These are phyloP conservation scores for Margarornis squamiger DNA, from an alignment of 2,797 vertebrate species.

Conservation along the genomic window DNA sequence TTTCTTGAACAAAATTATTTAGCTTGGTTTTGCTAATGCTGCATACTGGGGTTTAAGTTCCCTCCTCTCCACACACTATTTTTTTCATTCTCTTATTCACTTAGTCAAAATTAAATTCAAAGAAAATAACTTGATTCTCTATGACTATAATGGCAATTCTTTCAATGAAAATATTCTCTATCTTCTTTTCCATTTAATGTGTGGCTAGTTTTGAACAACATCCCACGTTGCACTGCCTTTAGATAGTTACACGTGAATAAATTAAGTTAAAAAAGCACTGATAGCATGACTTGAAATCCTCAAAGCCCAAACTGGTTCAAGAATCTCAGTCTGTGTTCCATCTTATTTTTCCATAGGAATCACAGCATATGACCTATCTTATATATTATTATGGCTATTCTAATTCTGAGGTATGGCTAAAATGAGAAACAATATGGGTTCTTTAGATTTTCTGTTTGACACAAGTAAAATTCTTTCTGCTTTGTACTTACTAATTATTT, in stretches of 20 bases:
- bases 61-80: constrained; percentile 14
- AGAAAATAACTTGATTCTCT: neutral
- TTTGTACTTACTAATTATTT: neutral
- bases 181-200: constrained; percentile 19
- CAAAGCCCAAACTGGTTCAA: neutral
- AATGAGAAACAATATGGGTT: neutral
- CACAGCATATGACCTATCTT: neutral
- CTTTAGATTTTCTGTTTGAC: neutral
- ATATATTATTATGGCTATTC: neutral
- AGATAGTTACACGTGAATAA: constrained; percentile 19
- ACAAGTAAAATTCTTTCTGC: neutral
- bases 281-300: neutral
- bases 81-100: constrained; percentile 57
- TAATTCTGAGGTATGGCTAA: neutral
- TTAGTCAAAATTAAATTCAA: constrained; percentile 74
- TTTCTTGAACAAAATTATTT: constrained; percentile 44
- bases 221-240: constrained; percentile 58
- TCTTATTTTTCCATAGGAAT: neutral
- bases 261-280: neutral
- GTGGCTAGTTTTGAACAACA: constrained; percentile 63
- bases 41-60: neutral
- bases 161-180: constrained; percentile 31
- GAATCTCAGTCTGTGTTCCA: neutral
- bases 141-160: constrained; percentile 68
- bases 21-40: constrained; percentile 63